Evolutionary conservation across 2,113 vertebrate genomes (phyloP).

Genomic region (Cryptomyrus ogoouensis): DNA sequence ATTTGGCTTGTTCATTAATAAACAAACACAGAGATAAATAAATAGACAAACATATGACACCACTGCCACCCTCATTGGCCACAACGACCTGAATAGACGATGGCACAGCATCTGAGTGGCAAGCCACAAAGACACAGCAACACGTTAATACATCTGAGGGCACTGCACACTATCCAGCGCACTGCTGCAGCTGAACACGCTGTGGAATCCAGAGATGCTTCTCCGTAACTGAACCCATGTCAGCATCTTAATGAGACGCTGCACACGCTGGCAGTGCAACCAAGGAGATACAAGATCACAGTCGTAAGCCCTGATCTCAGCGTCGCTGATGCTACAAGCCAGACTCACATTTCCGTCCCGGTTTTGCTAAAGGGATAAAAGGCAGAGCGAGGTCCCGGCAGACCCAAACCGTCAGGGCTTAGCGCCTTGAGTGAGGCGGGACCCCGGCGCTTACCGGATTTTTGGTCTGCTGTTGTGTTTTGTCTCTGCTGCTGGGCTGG

Average conservation of each 20-base stretch:
- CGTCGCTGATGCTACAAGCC: background rate
- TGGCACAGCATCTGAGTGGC: background rate
- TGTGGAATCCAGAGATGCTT: background rate
- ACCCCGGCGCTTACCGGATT: conserved; percentile 72
- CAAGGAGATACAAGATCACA: background rate
- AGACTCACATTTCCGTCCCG: background rate
- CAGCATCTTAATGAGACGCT: background rate
- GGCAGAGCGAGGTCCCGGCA: background rate
- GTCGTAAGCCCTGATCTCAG: background rate
- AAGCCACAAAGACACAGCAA: background rate
- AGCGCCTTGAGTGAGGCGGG: background rate
- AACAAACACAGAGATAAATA: background rate
- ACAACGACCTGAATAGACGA: background rate
- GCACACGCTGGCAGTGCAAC: background rate
- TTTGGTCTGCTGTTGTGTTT: conserved; percentile 86
- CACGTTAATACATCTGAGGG: background rate
- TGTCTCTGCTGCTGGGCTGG: conserved; percentile 80
- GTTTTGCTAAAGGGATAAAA: background rate
- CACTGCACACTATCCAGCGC: background rate
- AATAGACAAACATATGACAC: background rate
- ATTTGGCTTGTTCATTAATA: background rate
- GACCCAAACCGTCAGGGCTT: background rate
- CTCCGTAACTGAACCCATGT: background rate
- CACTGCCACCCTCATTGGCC: background rate
- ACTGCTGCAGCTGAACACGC: background rate